Evolutionary conservation across 2,888 invertebrate species (phyloP), one percentile per base, ranked within the genome.

Genomic region (Polydrusus tereticollis): DNA sequence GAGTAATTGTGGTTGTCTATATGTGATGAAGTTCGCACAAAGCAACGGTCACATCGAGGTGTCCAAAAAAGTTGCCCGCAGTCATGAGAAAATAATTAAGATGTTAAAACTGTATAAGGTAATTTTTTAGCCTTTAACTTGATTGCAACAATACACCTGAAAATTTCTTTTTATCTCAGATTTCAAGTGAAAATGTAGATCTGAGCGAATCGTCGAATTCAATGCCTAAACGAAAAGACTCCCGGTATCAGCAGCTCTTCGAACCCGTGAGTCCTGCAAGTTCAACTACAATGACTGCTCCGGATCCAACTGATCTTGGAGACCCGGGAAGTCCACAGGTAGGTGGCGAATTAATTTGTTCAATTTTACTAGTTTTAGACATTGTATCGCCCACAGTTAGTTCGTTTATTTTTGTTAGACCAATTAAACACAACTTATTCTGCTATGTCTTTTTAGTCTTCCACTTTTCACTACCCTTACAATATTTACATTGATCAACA

Each of bases 21-120:
- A 92, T 1, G 91, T 93, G 0, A 84, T 94, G 41, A 84, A 93
- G 0, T 87, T 88, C 62, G 88, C 92, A 0, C 82, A 94, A 2
- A 86, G 89, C 41, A 90, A 92, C 59, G 90, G 90, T 66, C 93
- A 94, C 83, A 86, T 92, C 0, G 91, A 91, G 79, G 93, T 94
- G 0, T 88, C 92, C 72, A 91, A 90, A 76, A 84, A 86, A 0
- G 88, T 92, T 0, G 87, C 90, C 1, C 78, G 82, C 18, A 87
- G 92, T 41, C 87, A 91, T 5, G 83, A 83, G 14, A 87, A 88
- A 55, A 2, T 55, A 10, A 6, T 26, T 7, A 7, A 18, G 0
- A 88, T 90, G 67, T 82, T 93, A 1, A 85, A 87, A 63, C 86
- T 86, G 77, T 89, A 91, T 78, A 88, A 90, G 77, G 87, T 90